Conservation (phyloP, 1,140 invertebrate genomes). For the Drosophila ananassae region DNA sequence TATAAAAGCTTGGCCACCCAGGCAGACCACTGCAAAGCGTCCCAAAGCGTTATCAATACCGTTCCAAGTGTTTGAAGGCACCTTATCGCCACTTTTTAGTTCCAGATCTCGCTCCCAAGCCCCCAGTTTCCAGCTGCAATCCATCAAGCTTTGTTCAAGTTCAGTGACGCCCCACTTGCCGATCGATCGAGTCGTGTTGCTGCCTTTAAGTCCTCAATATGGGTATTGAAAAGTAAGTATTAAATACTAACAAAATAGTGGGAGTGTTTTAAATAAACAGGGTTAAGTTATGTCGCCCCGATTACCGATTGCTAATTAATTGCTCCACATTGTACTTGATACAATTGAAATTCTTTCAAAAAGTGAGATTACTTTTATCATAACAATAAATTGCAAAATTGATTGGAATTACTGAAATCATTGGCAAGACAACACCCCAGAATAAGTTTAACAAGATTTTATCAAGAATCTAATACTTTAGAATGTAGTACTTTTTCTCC, state of each 20-base stretch:
- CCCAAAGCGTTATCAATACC: constrained; percentile 17
- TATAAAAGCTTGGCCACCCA: constrained; percentile 48
- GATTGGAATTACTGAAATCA: background rate
- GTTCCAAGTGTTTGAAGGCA: constrained; percentile 30
- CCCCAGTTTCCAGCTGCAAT: constrained; percentile 36
- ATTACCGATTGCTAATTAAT: constrained; percentile 15
- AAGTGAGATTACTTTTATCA: background rate
- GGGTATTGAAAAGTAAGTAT: constrained; percentile 73
- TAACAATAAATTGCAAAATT: background rate
- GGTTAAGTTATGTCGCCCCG: constrained; percentile 8
- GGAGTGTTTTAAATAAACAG: constrained; percentile 11
- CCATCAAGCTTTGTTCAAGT: constrained; percentile 7
- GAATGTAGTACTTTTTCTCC: background rate
- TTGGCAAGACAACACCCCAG: background rate
- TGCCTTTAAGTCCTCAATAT: constrained; percentile 30
- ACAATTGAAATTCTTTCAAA: background rate
- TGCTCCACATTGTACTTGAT: background rate
- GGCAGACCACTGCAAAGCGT: constrained; percentile 35
- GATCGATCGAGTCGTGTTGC: constrained; percentile 55
- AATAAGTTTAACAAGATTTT: background rate
- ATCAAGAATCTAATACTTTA: background rate
- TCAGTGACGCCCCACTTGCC: constrained; percentile 61
- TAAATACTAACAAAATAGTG: background rate
- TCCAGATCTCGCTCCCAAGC: constrained; percentile 34
- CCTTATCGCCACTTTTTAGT: constrained; percentile 53